Base-by-base conservation (phyloP, 2,113 vertebrate species). In the Thamnaconus septentrionalis region DNA sequence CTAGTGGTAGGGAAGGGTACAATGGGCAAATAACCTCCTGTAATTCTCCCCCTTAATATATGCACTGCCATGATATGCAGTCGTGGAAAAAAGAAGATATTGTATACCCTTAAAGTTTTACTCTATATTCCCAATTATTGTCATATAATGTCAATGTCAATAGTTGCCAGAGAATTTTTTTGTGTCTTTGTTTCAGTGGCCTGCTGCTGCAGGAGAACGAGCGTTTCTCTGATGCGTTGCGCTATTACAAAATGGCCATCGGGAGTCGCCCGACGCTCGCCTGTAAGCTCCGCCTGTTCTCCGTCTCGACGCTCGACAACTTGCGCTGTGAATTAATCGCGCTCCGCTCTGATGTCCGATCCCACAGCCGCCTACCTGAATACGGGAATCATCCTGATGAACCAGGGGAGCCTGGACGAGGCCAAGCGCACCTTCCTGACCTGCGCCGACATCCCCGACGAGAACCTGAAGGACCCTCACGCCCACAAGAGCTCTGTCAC, bases 401-500 rank as follows among this genome's bases (percentile, higher is more conserved):
- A 96, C 88, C 94, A 96, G 91, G 98, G 96, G 40, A 94, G 87
- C 78, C 90, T 92, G 46, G 96, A 98, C 4, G 97, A 99, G 84
- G 95, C 98, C 68, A 95, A 93, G 61, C 93, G 82, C 45, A 97
- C 95, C 2, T 98, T 99, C 66, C 77, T 96, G 9, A 98, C 95
- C 59, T 99, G 98, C 77, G 96, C 98, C 3, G 95, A 99, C 78
- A 99, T 99, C 59, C 94, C 98, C 0, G 98, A 99, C 73, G 97
- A 99, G 89, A 98, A 98, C 86, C 85, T 99, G 41, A 99, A 99
- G 87, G 98, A 99, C 75, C 98, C 98, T 43, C 96, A 99, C 49
- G 95, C 97, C 61, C 98, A 99, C 71, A 97, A 96, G 88, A 98
- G 94, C 90, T 99, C 98, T 0, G 98, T 99, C 72, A 98, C 98